Conservation (phyloP, 2,888 invertebrate genomes). For the Pocota personata region DNA sequence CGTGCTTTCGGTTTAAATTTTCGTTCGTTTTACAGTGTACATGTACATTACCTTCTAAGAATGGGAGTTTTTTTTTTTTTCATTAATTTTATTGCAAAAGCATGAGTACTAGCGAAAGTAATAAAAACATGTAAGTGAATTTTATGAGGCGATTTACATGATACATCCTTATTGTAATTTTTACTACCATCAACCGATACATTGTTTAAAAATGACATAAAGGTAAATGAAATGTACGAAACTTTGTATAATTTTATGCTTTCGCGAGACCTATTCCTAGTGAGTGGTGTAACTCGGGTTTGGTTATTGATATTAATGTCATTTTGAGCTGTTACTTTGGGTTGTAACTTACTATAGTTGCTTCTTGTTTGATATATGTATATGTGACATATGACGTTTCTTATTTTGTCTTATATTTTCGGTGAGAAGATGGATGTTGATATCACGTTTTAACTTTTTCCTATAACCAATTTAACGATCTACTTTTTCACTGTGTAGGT, state of each 20-base stretch:
- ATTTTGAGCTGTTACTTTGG: not conserved
- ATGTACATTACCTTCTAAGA: not conserved
- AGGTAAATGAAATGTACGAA: not conserved
- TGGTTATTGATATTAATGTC: slow-evolving; percentile 21
- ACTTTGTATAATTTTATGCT: not conserved
- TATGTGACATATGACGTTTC: not conserved
- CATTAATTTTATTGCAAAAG: not conserved
- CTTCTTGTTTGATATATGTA: not conserved
- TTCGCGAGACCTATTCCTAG: not conserved
- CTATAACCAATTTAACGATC: too few relatives aligned
- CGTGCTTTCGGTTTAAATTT: slow-evolving; percentile 14
- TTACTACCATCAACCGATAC: not conserved
- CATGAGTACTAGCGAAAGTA: not conserved
- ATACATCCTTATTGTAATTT: slow-evolving; percentile 3
- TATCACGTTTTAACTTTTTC: too few relatives aligned
- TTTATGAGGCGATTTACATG: slow-evolving; percentile 2
- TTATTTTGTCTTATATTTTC: too few relatives aligned
- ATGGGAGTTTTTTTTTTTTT: not conserved
- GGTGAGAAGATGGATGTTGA: too few relatives aligned
- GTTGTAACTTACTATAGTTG: not conserved
- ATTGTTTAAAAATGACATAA: not conserved
- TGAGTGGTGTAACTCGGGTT: not conserved
- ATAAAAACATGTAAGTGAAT: slow-evolving; percentile 12
- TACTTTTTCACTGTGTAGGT: too few relatives aligned
- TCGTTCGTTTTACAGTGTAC: slow-evolving; percentile 8